phyloP scores from a whole-genome alignment of 2,797 vertebrate species.

The Toxotes lorentzi region DNA sequence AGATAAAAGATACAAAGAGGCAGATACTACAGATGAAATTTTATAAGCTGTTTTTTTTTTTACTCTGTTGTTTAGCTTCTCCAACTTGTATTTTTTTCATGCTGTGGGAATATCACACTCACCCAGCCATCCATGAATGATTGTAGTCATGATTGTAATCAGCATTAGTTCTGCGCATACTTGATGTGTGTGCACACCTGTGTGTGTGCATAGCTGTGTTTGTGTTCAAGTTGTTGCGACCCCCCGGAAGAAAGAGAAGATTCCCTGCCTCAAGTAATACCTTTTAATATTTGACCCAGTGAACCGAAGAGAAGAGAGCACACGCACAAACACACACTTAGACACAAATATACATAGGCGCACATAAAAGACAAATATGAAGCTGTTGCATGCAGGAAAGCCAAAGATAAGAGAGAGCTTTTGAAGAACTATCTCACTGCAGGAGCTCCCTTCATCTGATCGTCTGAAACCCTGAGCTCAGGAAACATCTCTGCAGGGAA shows the following conservation, averaged over 20 bases:
- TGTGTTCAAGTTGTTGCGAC: not conserved
- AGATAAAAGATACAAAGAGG: constrained; percentile 34
- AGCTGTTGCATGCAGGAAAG: constrained; percentile 1
- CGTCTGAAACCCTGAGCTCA: constrained; percentile 27
- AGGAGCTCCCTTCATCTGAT: constrained; percentile 38
- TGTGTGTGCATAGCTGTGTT: constrained; percentile 3
- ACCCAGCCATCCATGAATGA: constrained; percentile 10
- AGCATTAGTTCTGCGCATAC: not conserved
- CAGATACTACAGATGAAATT: constrained; percentile 40
- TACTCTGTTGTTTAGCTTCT: constrained; percentile 33
- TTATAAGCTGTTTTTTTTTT: constrained; percentile 18
- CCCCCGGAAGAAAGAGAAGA: not conserved
- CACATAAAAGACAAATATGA: not conserved
- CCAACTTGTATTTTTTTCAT: constrained; percentile 28
- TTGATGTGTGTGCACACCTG: constrained; percentile 22
- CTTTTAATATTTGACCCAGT: not conserved
- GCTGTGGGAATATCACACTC: constrained; percentile 44
- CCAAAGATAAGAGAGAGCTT: constrained; percentile 1
- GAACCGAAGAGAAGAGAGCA: not conserved
- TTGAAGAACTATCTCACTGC: constrained; percentile 25
- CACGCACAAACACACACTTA: not conserved
- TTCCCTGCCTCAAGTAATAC: not conserved
- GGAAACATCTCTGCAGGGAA: constrained; percentile 43
- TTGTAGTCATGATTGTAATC: constrained; percentile 15
- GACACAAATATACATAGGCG: not conserved